These are phyloP conservation scores for Habrosyne pyritoides DNA, from an alignment of 2,888 invertebrate genomes.

Conservation along the genomic window DNA sequence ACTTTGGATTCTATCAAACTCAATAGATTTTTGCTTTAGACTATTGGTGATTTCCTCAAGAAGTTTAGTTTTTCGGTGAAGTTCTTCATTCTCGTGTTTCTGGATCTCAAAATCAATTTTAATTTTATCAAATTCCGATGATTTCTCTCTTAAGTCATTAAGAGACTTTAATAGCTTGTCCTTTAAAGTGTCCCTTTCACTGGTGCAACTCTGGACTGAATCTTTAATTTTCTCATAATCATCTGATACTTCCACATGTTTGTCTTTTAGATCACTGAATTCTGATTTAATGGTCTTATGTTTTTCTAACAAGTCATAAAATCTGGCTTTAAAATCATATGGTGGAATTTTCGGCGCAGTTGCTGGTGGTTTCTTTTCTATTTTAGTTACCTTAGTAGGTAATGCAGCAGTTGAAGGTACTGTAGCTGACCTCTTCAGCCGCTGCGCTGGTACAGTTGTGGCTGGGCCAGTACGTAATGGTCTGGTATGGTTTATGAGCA, in stretches of 20 bases:
- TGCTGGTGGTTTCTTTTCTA: constrained; percentile 63
- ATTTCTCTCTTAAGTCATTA: constrained; percentile 64
- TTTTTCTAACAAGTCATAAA: constrained; percentile 84
- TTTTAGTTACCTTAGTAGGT: constrained; percentile 60
- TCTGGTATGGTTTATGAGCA: constrained; percentile 70
- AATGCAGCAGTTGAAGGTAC: constrained; percentile 52
- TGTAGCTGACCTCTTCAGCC: constrained; percentile 67
- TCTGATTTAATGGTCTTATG: constrained; percentile 81
- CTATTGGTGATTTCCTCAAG: constrained; percentile 69
- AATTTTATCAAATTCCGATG: constrained; percentile 60
- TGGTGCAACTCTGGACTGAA: constrained; percentile 53
- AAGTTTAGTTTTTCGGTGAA: constrained; percentile 66
- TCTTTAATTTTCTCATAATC: constrained; percentile 79
- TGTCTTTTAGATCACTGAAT: constrained; percentile 76
- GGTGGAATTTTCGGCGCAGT: constrained; percentile 83
- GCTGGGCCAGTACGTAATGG: constrained; percentile 50
- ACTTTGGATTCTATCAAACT: constrained; percentile 63
- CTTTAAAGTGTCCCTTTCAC: constrained; percentile 64
- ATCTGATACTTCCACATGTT: constrained; percentile 77
- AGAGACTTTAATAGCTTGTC: constrained; percentile 63
- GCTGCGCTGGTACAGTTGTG: constrained; percentile 50
- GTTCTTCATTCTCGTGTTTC: constrained; percentile 71
- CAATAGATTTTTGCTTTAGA: constrained; percentile 66
- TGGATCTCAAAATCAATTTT: constrained; percentile 72
- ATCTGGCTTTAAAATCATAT: constrained; percentile 87